Percentiles rank a stretch among this genome's conserved stretches.
These are phyloP conservation scores for Troides aeacus DNA, from an alignment of 2,888 invertebrate genomes.

Conservation along the genomic window DNA sequence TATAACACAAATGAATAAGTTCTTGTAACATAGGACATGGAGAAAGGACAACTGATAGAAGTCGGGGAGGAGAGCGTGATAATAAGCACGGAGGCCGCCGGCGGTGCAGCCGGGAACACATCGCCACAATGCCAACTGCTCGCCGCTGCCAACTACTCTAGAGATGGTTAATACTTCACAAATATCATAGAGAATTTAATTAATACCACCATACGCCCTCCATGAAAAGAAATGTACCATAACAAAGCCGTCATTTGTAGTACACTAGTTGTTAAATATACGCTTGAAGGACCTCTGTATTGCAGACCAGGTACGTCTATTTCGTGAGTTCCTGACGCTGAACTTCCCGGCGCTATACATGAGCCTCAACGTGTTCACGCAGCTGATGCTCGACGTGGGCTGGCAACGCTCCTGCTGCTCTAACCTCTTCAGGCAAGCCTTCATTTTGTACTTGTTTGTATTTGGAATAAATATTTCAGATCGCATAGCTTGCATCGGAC, in stretches of 20 bases:
- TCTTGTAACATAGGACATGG: constrained; percentile 48
- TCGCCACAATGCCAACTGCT: constrained; percentile 54
- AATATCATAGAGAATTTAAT: no score
- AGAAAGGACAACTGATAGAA: constrained; percentile 54
- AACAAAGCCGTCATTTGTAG: no score
- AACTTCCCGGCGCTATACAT: constrained; percentile 80
- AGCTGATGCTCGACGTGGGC: constrained; percentile 79
- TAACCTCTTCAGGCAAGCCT: constrained; percentile 68
- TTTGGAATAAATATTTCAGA: no score
- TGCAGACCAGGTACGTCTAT: constrained; percentile 80
- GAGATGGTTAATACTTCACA: constrained; percentile 19
- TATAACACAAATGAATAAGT: no score
- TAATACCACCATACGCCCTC: no score
- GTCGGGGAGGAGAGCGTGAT: constrained; percentile 58
- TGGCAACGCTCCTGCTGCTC: constrained; percentile 69
- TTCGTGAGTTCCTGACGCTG: constrained; percentile 77
- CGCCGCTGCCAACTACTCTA: constrained; percentile 56
- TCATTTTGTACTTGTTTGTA: no score
- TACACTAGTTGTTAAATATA: no score
- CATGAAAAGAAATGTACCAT: no score
- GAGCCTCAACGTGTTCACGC: constrained; percentile 75
- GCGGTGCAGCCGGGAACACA: constrained; percentile 48
- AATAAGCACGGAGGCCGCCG: constrained; percentile 48
- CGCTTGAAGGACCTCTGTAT: not conserved
- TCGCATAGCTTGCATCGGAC: no score